phyloP scores from a whole-genome alignment of 2,113 vertebrate species.

The Anhinga rufa region DNA sequence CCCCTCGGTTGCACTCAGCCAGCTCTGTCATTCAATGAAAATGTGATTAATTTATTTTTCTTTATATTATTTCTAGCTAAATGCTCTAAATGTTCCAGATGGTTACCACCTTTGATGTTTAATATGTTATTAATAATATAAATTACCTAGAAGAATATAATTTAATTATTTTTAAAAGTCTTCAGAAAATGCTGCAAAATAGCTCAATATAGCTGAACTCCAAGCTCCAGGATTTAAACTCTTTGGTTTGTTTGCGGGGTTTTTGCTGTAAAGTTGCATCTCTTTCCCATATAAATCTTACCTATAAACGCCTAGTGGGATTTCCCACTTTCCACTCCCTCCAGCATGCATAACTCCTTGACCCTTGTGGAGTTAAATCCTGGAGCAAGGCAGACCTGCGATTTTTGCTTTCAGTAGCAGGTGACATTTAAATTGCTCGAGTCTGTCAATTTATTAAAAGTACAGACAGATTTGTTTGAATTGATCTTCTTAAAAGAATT shows the following conservation, averaged over 20 bases:
- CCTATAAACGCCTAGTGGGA: background rate
- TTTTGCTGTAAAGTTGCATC: conserved; percentile 55
- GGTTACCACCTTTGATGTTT: background rate
- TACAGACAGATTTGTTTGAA: conserved; percentile 46
- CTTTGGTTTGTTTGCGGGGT: conserved; percentile 25
- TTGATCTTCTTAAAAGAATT: background rate
- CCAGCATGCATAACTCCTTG: conserved; percentile 39
- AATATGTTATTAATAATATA: background rate
- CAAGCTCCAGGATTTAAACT: conserved; percentile 60
- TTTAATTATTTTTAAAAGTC: background rate
- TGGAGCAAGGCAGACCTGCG: conserved; percentile 44
- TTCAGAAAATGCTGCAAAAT: background rate
- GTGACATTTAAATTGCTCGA: conserved; percentile 28
- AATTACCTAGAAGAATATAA: background rate
- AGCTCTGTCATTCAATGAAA: background rate
- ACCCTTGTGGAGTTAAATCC: conserved; percentile 57
- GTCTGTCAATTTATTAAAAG: conserved; percentile 22
- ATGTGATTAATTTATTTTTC: background rate
- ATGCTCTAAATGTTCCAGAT: background rate
- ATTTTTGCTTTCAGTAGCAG: conserved; percentile 14
- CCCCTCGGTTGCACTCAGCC: background rate
- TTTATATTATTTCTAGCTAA: background rate
- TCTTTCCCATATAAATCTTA: conserved; percentile 21
- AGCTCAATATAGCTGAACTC: background rate
- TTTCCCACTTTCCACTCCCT: conserved; percentile 25